These are phyloP conservation scores for Cranoglanis bouderius DNA, from an alignment of 2,113 vertebrate species.

Conservation along the genomic window DNA sequence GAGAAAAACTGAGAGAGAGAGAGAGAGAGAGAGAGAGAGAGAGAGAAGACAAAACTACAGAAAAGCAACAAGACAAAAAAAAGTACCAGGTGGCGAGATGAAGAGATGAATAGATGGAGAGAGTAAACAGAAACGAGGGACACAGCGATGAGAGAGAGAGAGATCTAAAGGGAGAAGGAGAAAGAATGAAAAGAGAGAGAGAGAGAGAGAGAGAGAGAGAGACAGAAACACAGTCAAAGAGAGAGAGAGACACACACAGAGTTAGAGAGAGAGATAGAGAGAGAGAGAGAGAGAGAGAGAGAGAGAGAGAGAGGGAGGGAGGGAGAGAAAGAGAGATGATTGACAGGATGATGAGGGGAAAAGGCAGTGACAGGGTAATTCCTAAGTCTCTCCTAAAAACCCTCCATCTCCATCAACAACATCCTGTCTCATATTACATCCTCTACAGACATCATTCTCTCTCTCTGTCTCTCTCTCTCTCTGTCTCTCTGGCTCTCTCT, in stretches of 20 bases:
- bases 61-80: background rate
- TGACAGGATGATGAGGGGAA: slow-evolving; percentile 73
- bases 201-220: background rate
- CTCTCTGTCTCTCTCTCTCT: slow-evolving; percentile 63
- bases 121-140: background rate
- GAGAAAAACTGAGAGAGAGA: slow-evolving; percentile 18
- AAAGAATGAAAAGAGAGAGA: background rate
- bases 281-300: background rate
- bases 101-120: slow-evolving; percentile 24
- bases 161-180: slow-evolving; percentile 15
- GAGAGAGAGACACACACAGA: background rate
- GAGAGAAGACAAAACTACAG: slow-evolving; percentile 23
- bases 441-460: slow-evolving; percentile 64
- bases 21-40: slow-evolving; percentile 57
- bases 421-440: slow-evolving; percentile 73
- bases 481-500: slow-evolving; percentile 54
- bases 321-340: slow-evolving; percentile 55
- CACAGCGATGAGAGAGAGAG: background rate
- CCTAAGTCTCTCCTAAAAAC: slow-evolving; percentile 60
- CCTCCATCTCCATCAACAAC: slow-evolving; percentile 65
- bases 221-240: background rate
- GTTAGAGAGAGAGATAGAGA: background rate
- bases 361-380: slow-evolving; percentile 70
- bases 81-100: background rate
- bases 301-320: background rate